Evolutionary conservation across 1,140 invertebrate species (phyloP), one percentile per base, ranked within the genome.

Genomic region (Choristoneura fumiferana): DNA sequence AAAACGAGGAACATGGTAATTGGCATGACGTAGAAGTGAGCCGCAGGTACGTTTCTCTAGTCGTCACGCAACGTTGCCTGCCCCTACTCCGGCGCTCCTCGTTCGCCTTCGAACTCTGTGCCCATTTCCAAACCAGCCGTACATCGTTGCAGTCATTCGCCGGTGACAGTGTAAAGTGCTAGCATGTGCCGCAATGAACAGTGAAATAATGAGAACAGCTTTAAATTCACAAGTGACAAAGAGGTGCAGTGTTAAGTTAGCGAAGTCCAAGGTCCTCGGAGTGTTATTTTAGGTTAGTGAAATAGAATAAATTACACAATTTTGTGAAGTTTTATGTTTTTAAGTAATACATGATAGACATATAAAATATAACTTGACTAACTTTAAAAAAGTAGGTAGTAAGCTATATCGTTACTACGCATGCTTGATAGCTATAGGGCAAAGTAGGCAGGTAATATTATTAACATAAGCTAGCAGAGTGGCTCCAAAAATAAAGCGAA

Each of bases 31-130:
- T 76, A 60, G 63, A 43, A 56, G 52, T 38, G 55, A 69, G 33
- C 34, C 52, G 34, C 34, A 54, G 33, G 33, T 54, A 69, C 67
- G 61, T 70, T 67, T 67, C 63, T 76, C 63, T 76, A 71, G 54
- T 59, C 69, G 81, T 81, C 79, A 86, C 75, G 83, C 79, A 75
- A 77, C 78, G 67, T 45, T 62, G 77, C 37, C 40, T 67, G 68
- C 71, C 71, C 73, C 74, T 75, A 79, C 76, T 71, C 73, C 70
- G 76, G 60, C 63, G 69, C 57, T 65, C 63, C 70, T 60, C 57
- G 71, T 58, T 58, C 57, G 52, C 60, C 62, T 63, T 65, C 58
- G 58, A 57, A 60, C 60, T 52, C 62, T 15, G 53, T 60, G 54
- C 55, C 45, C 43, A 58, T 61, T 67, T 55, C 55, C 54, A 52